These are phyloP conservation scores for Cuculus canorus DNA, from an alignment of 2,797 vertebrate genomes.

Conservation along the genomic window DNA sequence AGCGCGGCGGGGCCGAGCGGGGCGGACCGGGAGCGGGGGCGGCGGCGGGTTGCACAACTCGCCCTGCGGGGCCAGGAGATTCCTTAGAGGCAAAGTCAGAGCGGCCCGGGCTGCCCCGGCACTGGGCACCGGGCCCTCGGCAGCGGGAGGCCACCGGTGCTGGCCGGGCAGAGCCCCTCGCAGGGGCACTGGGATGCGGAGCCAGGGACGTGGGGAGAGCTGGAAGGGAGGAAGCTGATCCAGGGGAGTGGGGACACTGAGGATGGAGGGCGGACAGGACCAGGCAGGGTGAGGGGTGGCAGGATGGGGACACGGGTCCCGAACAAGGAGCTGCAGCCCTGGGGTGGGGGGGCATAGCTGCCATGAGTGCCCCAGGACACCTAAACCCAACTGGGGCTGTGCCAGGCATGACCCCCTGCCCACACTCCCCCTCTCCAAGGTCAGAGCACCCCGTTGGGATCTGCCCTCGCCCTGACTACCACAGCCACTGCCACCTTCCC, in stretches of 20 bases:
- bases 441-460: not conserved
- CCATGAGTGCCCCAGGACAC: not conserved
- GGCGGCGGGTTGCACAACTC: slow-evolving; percentile 64
- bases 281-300: rapidly evolving
- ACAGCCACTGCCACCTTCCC: not conserved
- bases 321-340: rapidly evolving
- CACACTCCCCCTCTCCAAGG: not conserved
- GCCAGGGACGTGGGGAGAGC: not conserved
- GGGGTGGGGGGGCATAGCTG: too few relatives aligned
- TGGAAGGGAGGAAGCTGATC: not conserved
- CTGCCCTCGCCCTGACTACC: too few relatives aligned
- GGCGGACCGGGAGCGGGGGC: not conserved
- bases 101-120: slow-evolving; percentile 48
- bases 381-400: rapidly evolving
- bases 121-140: slow-evolving; percentile 50
- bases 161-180: not conserved
- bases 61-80: slow-evolving; percentile 61
- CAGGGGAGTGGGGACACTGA: not conserved
- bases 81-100: slow-evolving; percentile 62
- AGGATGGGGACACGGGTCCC: not conserved
- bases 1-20: not conserved
- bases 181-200: not conserved
- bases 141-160: not conserved
- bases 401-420: not conserved
- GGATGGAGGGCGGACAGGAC: not conserved